These are phyloP conservation scores for Julus scanicus DNA, from an alignment of 2,888 invertebrate species.

Conservation along the genomic window DNA sequence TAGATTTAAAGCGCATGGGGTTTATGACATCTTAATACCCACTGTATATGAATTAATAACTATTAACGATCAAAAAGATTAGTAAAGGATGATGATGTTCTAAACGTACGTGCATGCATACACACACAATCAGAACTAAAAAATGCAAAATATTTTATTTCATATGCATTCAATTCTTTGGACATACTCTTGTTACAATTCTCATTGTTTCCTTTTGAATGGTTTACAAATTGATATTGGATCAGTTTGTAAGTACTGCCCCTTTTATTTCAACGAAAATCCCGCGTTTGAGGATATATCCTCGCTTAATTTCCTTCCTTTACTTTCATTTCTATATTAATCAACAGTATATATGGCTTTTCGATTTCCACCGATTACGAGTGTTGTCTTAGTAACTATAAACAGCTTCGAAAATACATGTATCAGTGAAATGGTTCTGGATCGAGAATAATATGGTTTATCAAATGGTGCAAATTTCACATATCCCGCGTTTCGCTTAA, in stretches of 20 bases:
- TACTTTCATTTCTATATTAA: neutral
- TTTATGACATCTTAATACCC: neutral
- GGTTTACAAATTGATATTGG: neutral
- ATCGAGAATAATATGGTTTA: neutral
- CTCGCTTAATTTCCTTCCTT: neutral
- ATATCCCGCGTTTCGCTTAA: neutral
- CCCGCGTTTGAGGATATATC: neutral
- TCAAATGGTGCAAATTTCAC: neutral
- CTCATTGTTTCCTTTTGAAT: neutral
- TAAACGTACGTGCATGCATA: neutral
- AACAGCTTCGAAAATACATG: neutral
- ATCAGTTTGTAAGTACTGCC: neutral
- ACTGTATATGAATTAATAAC: neutral
- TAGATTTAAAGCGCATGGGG: neutral
- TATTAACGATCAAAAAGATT: neutral
- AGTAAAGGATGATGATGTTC: neutral
- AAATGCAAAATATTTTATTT: neutral
- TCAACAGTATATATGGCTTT: constrained; percentile 11
- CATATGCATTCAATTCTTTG: neutral
- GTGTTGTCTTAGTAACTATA: constrained; percentile 9
- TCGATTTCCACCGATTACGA: constrained; percentile 21
- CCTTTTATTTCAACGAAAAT: neutral
- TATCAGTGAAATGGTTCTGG: neutral
- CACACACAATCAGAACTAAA: neutral
- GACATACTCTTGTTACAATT: neutral